A percentile compares a stretch with the other conserved stretches of the same genome.
These are phyloP conservation scores for Haliclona indistincta DNA, from an alignment of 37 sponge, comb jelly and placozoan species.

Conservation along the genomic window DNA sequence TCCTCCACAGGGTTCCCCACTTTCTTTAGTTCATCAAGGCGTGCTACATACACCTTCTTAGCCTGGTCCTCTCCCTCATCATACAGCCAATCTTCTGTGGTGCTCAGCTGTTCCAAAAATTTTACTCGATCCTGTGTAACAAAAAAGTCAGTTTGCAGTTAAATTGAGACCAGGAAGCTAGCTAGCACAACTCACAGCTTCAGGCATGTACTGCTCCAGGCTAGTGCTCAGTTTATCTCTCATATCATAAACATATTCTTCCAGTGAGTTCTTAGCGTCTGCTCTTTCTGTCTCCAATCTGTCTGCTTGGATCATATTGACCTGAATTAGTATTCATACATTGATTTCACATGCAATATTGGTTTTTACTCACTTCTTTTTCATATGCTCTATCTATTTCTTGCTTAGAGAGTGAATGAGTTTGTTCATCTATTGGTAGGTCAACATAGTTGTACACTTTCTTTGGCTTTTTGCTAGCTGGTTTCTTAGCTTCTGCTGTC, in stretches of 20 bases:
- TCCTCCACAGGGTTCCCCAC: slow-evolving; percentile 65
- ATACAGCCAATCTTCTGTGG: slow-evolving; percentile 97
- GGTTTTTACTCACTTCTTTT: slow-evolving; percentile 61
- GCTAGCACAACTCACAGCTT: slow-evolving; percentile 44
- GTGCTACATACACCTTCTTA: slow-evolving; percentile 86
- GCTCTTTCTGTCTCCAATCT: slow-evolving; percentile 71
- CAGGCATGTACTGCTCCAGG: slow-evolving; percentile 70
- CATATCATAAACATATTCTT: slow-evolving; percentile 98
- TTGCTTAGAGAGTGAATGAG: slow-evolving; percentile 48
- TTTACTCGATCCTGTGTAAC: slow-evolving; percentile 34
- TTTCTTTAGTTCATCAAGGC: slow-evolving; percentile 73
- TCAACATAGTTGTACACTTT: slow-evolving; percentile 56
- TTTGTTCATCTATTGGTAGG: slow-evolving; percentile 51
- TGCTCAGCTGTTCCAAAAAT: slow-evolving; percentile 44
- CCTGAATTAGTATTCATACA: slow-evolving; percentile 26
- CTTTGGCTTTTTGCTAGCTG: slow-evolving; percentile 72
- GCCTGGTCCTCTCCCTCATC: slow-evolving; percentile 96
- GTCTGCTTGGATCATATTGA: slow-evolving; percentile 72
- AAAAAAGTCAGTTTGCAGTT: neutral
- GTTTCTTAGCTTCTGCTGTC: slow-evolving; percentile 18
- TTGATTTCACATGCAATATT: neutral
- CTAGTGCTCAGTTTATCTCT: slow-evolving; percentile 65
- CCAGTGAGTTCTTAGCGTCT: slow-evolving; percentile 91
- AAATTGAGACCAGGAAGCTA: neutral
- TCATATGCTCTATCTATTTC: slow-evolving; percentile 58